Evolutionary conservation across 2,888 invertebrate species (phyloP).

Genomic region (Scaptomyza tumidula): DNA sequence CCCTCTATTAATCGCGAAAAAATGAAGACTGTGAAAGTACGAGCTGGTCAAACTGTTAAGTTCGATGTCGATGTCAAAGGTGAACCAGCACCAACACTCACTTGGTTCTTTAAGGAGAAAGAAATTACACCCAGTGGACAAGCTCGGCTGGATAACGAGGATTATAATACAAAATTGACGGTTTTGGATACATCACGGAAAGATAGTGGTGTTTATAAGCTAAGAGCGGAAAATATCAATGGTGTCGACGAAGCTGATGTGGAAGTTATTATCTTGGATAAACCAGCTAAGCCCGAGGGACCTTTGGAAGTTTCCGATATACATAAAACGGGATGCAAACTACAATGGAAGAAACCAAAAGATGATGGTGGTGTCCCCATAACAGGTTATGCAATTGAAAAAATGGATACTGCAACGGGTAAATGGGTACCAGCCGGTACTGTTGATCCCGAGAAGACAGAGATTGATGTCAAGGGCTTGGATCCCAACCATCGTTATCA

Average conservation of each 20-base stretch:
- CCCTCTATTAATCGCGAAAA: constrained; percentile 98
- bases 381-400: constrained; percentile 96
- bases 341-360: constrained; percentile 97
- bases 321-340: constrained; percentile 96
- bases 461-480: constrained; percentile 92
- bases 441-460: constrained; percentile 91
- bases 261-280: constrained; percentile 93
- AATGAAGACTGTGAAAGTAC: constrained; percentile 93
- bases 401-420: constrained; percentile 95
- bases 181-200: constrained; percentile 92
- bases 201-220: constrained; percentile 95
- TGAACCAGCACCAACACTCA: constrained; percentile 96
- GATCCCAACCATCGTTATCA: constrained; percentile 98
- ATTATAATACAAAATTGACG: constrained; percentile 94
- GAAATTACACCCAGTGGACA: constrained; percentile 88
- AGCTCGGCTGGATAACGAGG: constrained; percentile 93
- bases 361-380: constrained; percentile 98
- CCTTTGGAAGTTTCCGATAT: constrained; percentile 96
- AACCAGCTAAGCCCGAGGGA: constrained; percentile 88
- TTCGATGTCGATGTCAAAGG: constrained; percentile 97
- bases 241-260: constrained; percentile 97
- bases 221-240: constrained; percentile 96
- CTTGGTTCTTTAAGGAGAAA: constrained; percentile 88
- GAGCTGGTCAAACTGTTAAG: constrained; percentile 95
- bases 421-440: constrained; percentile 95